phyloP scores from a whole-genome alignment of 1,140 invertebrate species.

The Grapholita molesta region DNA sequence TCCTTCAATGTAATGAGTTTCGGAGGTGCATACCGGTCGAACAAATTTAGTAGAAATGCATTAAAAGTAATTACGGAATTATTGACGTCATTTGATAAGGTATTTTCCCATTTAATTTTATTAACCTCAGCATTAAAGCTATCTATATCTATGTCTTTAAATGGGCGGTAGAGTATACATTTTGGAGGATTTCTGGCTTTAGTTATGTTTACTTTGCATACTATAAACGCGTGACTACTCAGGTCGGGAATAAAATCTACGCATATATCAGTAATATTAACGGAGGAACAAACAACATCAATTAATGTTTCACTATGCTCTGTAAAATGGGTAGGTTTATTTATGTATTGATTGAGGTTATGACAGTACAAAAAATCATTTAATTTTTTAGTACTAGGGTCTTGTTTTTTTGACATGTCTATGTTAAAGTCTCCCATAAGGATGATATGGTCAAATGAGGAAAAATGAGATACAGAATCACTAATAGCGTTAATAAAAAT shows the following conservation, averaged over 20 bases:
- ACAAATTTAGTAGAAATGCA: not conserved
- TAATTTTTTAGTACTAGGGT: not conserved
- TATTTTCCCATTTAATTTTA: not conserved
- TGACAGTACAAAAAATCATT: not conserved
- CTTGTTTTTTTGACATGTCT: not conserved
- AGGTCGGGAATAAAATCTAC: not conserved
- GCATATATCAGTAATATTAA: not conserved
- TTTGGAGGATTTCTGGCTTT: not conserved
- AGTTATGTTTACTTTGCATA: not conserved
- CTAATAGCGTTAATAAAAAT: no score
- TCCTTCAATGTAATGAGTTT: not conserved
- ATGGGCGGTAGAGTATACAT: not conserved
- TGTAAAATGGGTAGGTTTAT: not conserved
- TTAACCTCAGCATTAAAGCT: not conserved
- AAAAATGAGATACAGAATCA: no score
- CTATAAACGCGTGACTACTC: slow-evolving; percentile 3
- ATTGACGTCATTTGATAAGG: not conserved
- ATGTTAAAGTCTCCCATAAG: no score
- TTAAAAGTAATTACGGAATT: not conserved
- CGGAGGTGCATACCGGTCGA: not conserved
- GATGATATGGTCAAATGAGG: not conserved
- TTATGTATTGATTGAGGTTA: not conserved
- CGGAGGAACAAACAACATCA: not conserved
- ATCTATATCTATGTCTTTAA: not conserved
- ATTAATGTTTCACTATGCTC: not conserved